phyloP scores from a whole-genome alignment of 1,140 invertebrate species.

The Drosophila leontia region DNA sequence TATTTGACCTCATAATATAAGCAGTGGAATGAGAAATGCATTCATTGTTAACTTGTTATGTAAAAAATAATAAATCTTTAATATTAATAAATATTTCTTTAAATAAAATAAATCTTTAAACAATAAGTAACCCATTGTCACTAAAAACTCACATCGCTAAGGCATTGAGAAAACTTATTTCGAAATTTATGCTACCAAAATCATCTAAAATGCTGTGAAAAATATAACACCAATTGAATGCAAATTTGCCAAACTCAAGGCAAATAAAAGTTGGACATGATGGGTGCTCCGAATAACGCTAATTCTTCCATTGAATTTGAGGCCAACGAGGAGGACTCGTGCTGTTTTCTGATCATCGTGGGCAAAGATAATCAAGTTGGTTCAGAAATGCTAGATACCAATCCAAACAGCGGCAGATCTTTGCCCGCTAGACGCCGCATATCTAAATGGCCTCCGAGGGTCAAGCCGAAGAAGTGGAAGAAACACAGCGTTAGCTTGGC shows the following conservation, averaged over 20 bases:
- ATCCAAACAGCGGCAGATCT: background rate
- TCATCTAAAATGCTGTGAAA: conserved; percentile 5
- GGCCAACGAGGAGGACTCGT: conserved; percentile 7
- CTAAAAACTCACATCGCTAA: background rate
- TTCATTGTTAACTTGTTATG: background rate
- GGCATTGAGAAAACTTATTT: conserved; percentile 1
- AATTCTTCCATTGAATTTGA: background rate
- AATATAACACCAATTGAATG: background rate
- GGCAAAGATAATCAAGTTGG: conserved; percentile 34
- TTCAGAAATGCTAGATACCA: background rate
- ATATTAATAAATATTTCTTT: too few species aligned
- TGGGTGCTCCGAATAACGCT: background rate
- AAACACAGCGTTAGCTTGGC: conserved; percentile 40
- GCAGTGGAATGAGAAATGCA: too few species aligned
- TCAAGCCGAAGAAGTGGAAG: background rate
- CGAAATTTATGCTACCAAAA: background rate
- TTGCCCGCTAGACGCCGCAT: background rate
- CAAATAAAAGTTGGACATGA: conserved; percentile 1
- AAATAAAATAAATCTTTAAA: background rate
- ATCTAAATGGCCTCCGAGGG: background rate
- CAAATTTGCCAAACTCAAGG: background rate
- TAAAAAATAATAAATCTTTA: background rate
- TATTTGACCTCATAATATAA: too few species aligned
- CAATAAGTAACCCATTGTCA: background rate
- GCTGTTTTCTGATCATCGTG: conserved; percentile 47